Base-by-base conservation (phyloP, 2,888 invertebrate genomes). In the Scaptomyza caliginosa region DNA sequence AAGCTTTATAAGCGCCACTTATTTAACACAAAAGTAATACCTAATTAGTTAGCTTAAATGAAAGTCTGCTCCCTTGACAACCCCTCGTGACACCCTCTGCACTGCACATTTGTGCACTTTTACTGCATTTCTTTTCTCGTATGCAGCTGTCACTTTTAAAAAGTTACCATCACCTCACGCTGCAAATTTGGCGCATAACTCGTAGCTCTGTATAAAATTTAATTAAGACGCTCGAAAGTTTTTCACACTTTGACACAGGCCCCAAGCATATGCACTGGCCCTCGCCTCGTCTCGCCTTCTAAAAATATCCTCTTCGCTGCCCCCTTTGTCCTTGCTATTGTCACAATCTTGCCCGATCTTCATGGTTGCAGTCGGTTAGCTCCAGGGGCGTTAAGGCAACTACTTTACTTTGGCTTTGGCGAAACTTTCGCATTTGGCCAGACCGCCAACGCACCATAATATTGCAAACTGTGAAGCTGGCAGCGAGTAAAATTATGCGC, bases 221-320 rank as follows among this genome's bases (percentile, higher is more conserved):
- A 81, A 81, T 81, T 81, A 81, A 81, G 83, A 81, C 76, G 76
- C 80, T 76, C 74, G 34, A 82, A 81, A 81, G 74, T 81, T 81
- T 80, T 80, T 82, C 80, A 80, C 83, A 83, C 80, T 81, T 82
- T 81, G 80, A 80, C 82, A 82, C 73, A 80, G 68, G 75, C 79
- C 77, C 75, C 73, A 60, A 77, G 77, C 80, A 82, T 73, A 74
- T 80, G 77, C 67, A 34, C 55, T 19, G 46, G 62, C 45, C 51
- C 38, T 7, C 10, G 26, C 38, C 30, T 19, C 40, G 8, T 16
- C 28, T 1, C 23, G 6, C 36, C 30, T 11, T 30, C 32, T 30
- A 2, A 7, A 7, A n/a, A 26, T 24, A 13, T 0, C 26, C 8
- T 13, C 16, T 10, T 11, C 28, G 3, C 42, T 11, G 42, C 28